Evolutionary conservation across 2,797 vertebrate genomes (phyloP), one percentile per base, ranked within the genome.

Genomic region (Sebastes oblongus): DNA sequence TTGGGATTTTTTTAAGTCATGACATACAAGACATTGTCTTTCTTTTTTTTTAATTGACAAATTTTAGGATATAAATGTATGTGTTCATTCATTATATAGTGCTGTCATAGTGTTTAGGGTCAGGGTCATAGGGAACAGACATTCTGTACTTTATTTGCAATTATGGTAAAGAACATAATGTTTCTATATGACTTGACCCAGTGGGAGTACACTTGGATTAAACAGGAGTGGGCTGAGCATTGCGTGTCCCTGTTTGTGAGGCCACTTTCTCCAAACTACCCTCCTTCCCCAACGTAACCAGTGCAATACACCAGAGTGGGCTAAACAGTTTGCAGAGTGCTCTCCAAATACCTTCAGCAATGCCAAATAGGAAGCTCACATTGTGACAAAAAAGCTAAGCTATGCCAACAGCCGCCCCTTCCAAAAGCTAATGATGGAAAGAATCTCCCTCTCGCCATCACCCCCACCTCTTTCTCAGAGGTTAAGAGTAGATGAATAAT

Each of bases 401-500:
- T 91, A 86, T 86, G 88, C 90, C 91, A 93, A 82, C 77, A 83
- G 82, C 83, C 80, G 30, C 78, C 86, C 72, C 80, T 84, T 88
- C 76, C 78, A 90, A 96, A 95, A 96, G 96, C 96, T 98, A 98
- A 98, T 94, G 95, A 95, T 88, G 91, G 93, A 94, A 92, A 91
- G 83, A 93, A 91, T 81, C 87, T 58, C 87, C 73, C 67, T 64
- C 84, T 60, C 89, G 54, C 74, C 58, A 66, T 70, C 80, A 30
- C 81, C 75, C 75, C 72, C 77, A 72, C 39, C 64, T 60, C 80
- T 46, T 65, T 78, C 80, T 83, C 75, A 87, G 89, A 90, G 90
- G 93, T 93, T 92, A 92, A 91, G 92, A 86, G 90, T 96, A 98
- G 95, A 97, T 91, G 96, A 97, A 98, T 97, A 98, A 97, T 98